Base-by-base conservation (phyloP, 2,113 vertebrate genomes). In the Pongo abelii region DNA sequence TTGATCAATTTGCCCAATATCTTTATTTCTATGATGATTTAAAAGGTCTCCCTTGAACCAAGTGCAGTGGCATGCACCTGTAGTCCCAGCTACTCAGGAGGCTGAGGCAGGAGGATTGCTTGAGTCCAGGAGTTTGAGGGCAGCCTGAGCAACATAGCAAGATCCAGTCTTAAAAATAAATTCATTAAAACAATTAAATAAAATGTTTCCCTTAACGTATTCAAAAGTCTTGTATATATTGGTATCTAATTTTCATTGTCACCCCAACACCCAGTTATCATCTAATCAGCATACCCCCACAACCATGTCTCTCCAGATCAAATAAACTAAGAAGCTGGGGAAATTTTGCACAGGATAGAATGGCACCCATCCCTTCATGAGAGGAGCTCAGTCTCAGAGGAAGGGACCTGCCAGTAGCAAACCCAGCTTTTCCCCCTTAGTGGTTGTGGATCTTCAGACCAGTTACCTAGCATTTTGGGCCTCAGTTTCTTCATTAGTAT, bases 201-300 rank as follows among this genome's bases (percentile, higher is more conserved):
- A 72, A 93, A 48, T 94, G 78, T 81, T 52, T 94, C 32, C 57
- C 35, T n/a, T 55, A 80, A 80, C 35, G 50, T 67, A 64, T 17
- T 87, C 10, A 59, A 46, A 88, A 83, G 35, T 83, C 38, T 89
- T 69, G 25, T 6, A 32, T 35, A 72, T 64, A 46, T 30, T 67
- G 8, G 18, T 18, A 69, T 48, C 25, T 97, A 17, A 70, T 38
- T 89, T 87, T 86, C 75, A 75, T 6, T 43, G 75, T 90, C 14
- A 84, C 12, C 11, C 30, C 20, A 72, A 30, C 3, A 57, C 27
- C 22, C 16, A 18, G 18, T 87, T 75, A 52, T 72, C 52, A 88
- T 70, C 9, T 52, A 67, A 0, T 75, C 22, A 61, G 20, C 67
- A 67, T 1, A 48, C 0, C 1, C 12, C 57, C 7, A 6, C 14